Evolutionary conservation across 2,888 invertebrate species (phyloP), one percentile per base, ranked within the genome.

Genomic region (Azorinus chamasolen): DNA sequence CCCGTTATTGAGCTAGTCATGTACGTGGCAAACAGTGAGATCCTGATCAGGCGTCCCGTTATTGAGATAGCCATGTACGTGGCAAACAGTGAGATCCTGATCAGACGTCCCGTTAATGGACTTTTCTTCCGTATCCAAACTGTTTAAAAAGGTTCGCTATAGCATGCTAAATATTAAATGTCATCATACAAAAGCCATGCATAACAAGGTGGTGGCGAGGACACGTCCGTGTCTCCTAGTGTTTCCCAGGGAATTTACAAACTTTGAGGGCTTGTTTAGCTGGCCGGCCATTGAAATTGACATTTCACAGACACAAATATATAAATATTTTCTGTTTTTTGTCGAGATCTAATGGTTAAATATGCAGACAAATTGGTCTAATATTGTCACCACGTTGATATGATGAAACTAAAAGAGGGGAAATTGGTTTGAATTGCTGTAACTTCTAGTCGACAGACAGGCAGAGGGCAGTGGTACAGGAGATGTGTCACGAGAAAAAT

Each of bases 291-390:
- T 75, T 64, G 58, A 63, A 69, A 69, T 70, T 75, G 75, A 63
- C 75, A 75, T 75, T 75, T 75, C 24, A 48, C 43, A 59, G 72
- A 53, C 53, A 72, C 54, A 64, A 72, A 65, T 53, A 64, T 58
- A 65, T 72, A 72, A 72, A 72, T 72, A 72, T 72, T 72, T 72
- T 64, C 64, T 51, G 59, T 72, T 65, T n/a, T 32, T 32, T 64
- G 46, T 37, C 58, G 45, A 20, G 24, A 43, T 27, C 45, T 62
- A 72, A 58, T 64, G 51, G 55, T 50, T 16, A 46, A 41, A 62
- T 55, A 55, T 55, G 41, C 14, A 55, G 39, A 41, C 55, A 37
- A 55, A 55, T 55, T 55, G 32, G 32, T 32, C 5, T 32, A 6
- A 32, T 45, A 20, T 45, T 45, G 45, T 45, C 45, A 45, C 45